A percentile compares a stretch with the other conserved stretches of the same genome.
These are phyloP conservation scores for Ctenoplectra terminalis DNA, from an alignment of 1,140 invertebrate species.

Conservation along the genomic window DNA sequence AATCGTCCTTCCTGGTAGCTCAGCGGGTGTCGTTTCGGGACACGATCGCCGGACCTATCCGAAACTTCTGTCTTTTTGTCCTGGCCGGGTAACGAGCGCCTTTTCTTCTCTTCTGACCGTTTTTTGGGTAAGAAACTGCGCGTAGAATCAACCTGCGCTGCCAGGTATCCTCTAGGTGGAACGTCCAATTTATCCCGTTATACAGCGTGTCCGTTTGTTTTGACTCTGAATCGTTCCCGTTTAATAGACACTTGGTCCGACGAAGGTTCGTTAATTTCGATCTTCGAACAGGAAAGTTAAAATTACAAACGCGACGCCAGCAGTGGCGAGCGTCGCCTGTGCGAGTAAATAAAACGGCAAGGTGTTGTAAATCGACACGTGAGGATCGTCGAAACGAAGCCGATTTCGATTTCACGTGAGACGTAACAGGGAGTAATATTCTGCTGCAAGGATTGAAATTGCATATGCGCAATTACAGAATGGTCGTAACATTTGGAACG, in stretches of 20 bases:
- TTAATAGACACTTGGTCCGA: background rate
- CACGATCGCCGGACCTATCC: slow-evolving; percentile 45
- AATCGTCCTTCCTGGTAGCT: slow-evolving; percentile 74
- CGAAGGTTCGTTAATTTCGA: background rate
- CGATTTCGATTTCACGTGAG: background rate
- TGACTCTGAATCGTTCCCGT: background rate
- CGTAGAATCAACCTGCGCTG: background rate
- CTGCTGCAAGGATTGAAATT: background rate
- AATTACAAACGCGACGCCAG: background rate
- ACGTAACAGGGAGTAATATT: background rate
- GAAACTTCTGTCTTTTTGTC: slow-evolving; percentile 61
- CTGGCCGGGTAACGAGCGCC: slow-evolving; percentile 47
- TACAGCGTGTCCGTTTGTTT: background rate
- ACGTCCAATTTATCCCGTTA: slow-evolving; percentile 32
- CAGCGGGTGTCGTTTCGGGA: slow-evolving; percentile 70
- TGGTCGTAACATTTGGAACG: background rate
- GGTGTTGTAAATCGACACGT: background rate
- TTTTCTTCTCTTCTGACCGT: slow-evolving; percentile 48
- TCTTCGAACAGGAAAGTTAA: background rate
- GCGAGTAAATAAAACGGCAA: background rate
- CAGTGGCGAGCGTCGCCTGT: background rate
- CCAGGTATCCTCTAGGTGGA: background rate
- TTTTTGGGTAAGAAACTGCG: slow-evolving; percentile 1
- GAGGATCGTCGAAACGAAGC: too few relatives aligned
- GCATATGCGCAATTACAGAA: background rate